A percentile compares a stretch with the other conserved stretches of the same genome.
These are phyloP conservation scores for Noctilio leporinus DNA, from an alignment of 2,113 vertebrate species.

Conservation along the genomic window DNA sequence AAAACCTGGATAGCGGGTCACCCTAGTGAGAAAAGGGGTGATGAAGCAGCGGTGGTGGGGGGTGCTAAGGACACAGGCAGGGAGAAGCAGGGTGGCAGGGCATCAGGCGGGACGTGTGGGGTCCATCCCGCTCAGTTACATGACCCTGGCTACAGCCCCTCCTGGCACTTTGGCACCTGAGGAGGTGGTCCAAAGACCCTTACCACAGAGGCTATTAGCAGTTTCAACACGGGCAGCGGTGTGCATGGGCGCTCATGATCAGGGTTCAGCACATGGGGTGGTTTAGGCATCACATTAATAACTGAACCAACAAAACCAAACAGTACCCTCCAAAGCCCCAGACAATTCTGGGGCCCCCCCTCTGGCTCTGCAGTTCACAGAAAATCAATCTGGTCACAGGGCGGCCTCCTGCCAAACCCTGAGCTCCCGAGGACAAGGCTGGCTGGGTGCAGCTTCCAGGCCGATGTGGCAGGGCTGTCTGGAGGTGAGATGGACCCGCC, in stretches of 20 bases:
- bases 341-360: not conserved
- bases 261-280: too few species aligned
- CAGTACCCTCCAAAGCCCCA: not conserved
- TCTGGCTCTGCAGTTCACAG: not conserved
- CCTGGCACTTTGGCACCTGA: accelerated
- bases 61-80: not conserved
- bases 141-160: not conserved
- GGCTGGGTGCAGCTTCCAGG: accelerated
- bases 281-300: not conserved
- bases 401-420: not conserved
- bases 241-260: accelerated
- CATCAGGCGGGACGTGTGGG: accelerated
- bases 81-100: too few species aligned
- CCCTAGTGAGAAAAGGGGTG: not conserved
- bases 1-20: not conserved
- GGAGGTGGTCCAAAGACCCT: not conserved
- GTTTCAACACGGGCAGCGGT: accelerated
- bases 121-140: not conserved
- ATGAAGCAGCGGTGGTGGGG: not conserved
- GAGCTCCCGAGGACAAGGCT: not conserved
- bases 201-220: not conserved
- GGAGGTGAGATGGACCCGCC: not conserved
- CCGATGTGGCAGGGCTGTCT: not conserved
- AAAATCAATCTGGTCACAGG: accelerated
- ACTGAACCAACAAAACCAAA: not conserved